Conservation (phyloP, 2,797 vertebrate genomes). For the Dicrostonyx torquatus region DNA sequence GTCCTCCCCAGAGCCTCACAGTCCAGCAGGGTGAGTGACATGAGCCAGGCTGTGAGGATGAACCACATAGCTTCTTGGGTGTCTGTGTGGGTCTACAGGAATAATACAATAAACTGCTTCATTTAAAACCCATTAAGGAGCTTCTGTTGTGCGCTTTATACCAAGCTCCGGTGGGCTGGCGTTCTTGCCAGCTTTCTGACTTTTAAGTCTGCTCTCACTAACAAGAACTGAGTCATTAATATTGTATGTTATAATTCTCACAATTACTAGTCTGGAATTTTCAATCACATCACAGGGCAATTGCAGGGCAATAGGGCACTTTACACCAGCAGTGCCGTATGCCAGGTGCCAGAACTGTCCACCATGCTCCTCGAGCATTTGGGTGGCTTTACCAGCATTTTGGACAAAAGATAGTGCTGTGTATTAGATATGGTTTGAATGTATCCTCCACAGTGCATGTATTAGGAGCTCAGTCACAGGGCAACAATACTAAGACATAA, state of each 20-base stretch:
- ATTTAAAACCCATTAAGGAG: not conserved
- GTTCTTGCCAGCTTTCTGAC: not conserved
- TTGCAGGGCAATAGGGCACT: not conserved
- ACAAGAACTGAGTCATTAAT: not conserved
- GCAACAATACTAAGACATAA: not conserved
- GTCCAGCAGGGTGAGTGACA: not conserved
- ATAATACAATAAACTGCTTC: not conserved
- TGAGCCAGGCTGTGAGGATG: not conserved
- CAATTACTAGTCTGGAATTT: not conserved
- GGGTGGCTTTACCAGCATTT: not conserved
- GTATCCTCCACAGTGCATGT: not conserved
- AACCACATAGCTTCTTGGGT: not conserved
- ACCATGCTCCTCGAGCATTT: not conserved
- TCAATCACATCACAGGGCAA: not conserved
- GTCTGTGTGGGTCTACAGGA: not conserved
- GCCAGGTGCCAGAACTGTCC: not conserved
- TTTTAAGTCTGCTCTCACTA: not conserved
- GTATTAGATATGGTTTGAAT: not conserved
- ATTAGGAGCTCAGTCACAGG: no score
- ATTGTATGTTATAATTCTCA: not conserved
- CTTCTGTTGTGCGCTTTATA: not conserved
- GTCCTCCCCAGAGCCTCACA: not conserved
- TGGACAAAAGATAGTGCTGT: no score
- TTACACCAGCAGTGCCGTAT: fast-evolving
- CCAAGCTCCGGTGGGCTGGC: no score